phyloP scores from a whole-genome alignment of 2,797 vertebrate genomes.

The Sebastiscus tertius region DNA sequence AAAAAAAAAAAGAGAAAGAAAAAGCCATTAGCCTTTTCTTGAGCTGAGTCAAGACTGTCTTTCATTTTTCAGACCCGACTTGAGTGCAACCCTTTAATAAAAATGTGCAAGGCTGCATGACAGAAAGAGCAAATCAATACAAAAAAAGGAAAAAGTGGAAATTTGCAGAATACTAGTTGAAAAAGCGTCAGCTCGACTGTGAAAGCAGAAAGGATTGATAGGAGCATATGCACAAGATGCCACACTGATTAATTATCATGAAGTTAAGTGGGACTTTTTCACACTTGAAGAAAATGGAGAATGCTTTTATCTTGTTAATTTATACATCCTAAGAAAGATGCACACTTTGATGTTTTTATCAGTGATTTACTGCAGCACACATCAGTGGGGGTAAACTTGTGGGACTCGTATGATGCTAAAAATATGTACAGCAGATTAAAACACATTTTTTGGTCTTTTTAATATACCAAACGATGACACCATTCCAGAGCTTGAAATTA shows the following conservation, averaged over 20 bases:
- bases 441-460: not conserved
- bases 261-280: not conserved
- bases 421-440: not conserved
- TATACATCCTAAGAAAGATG: not conserved
- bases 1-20: not conserved
- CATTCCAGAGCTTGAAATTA: not conserved
- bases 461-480: not conserved
- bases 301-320: not conserved
- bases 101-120: conserved; percentile 17
- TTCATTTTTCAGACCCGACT: conserved; percentile 16
- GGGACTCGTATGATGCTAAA: not conserved
- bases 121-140: not conserved
- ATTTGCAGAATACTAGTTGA: not conserved
- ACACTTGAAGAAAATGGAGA: not conserved
- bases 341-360: not conserved
- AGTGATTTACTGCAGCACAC: not conserved
- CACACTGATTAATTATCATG: not conserved
- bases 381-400: not conserved
- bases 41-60: conserved; percentile 13
- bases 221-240: not conserved
- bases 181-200: not conserved
- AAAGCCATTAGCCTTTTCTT: conserved; percentile 13
- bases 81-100: conserved; percentile 18
- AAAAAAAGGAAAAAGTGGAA: not conserved
- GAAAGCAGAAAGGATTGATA: not conserved